Evolutionary conservation across 2,113 vertebrate species (phyloP), one percentile per base, ranked within the genome.

Genomic region (Saguinus midas): DNA sequence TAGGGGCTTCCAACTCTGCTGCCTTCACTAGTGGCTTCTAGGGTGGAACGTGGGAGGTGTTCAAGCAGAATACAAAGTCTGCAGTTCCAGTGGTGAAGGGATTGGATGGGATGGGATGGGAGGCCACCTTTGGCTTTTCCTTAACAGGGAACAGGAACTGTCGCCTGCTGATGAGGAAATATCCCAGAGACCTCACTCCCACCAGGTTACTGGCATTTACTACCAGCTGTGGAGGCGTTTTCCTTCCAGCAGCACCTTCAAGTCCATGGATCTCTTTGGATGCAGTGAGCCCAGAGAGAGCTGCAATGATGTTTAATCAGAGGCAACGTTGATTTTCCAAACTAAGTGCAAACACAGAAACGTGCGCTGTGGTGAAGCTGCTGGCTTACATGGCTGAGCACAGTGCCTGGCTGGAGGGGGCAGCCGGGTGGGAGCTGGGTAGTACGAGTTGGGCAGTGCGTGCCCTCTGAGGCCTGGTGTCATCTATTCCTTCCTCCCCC

Each of bases 291-390:
- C 91, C 97, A 97, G 97, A 96, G 96, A 97, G 97, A 96, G 96
- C 98, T 97, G 96, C 98, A 97, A 97, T 97, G 97, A 97, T 78
- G 97, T 98, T 98, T 98, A 98, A 98, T 98, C 97, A 97, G 98
- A 96, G 95, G 95, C 97, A 97, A 96, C 96, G 98, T 98, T 98
- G 98, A 98, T 98, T 98, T 98, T 98, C 97, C 97, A 98, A 98
- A 98, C 93, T n/a, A 97, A 97, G 94, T 97, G 94, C 97, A 97
- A 98, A 98, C 97, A 98, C 81, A 96, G 95, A 97, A 95, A 97
- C 96, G 97, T 95, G 90, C 98, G 95, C 94, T 95, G 90, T 98
- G 91, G 94, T 97, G 82, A 88, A 83, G 97, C 97, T 97, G 96
- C 97, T 98, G 97, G 97, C 96, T 98, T 72, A 45, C 68, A 45